Evolutionary conservation across 2,888 invertebrate genomes (phyloP).

Genomic region (Diarsia brunnea): DNA sequence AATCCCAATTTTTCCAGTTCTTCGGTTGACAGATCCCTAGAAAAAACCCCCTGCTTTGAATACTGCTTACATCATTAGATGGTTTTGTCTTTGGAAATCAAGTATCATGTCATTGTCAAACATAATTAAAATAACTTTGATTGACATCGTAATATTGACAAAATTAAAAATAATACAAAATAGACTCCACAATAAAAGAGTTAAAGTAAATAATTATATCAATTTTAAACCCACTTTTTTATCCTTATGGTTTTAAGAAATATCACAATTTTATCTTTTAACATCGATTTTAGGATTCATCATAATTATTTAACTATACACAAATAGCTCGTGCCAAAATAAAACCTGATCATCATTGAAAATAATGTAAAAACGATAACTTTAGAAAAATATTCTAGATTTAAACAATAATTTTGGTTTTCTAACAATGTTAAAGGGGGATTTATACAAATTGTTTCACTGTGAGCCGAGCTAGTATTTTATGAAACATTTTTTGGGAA

Average conservation of each 20-base stretch:
- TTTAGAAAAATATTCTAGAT: slow-evolving; percentile 80
- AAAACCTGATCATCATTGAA: slow-evolving; percentile 53
- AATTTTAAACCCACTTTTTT: slow-evolving; percentile 21
- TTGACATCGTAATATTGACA: slow-evolving; percentile 1
- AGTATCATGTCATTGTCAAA: background rate
- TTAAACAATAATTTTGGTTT: slow-evolving; percentile 68
- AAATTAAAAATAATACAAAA: background rate
- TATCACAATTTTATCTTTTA: slow-evolving; percentile 59
- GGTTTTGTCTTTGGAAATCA: background rate
- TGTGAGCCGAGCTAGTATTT: slow-evolving; percentile 27
- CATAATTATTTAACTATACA: background rate
- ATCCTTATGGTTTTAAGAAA: slow-evolving; percentile 28
- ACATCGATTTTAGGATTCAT: slow-evolving; percentile 15
- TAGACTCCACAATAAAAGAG: background rate
- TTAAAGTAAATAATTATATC: background rate
- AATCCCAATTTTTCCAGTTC: background rate
- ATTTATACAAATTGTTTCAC: slow-evolving; percentile 46
- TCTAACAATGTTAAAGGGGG: slow-evolving; percentile 62
- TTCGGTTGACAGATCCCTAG: background rate
- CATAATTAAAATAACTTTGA: slow-evolving; percentile 7
- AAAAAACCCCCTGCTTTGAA: too few species aligned
- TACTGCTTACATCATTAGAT: background rate
- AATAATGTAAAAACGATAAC: slow-evolving; percentile 65
- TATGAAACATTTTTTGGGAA: background rate
- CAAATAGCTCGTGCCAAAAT: slow-evolving; percentile 37